A percentile compares a stretch with the other conserved stretches of the same genome.
These are phyloP conservation scores for Drosophila barbarae DNA, from an alignment of 2,888 invertebrate genomes.

Conservation along the genomic window DNA sequence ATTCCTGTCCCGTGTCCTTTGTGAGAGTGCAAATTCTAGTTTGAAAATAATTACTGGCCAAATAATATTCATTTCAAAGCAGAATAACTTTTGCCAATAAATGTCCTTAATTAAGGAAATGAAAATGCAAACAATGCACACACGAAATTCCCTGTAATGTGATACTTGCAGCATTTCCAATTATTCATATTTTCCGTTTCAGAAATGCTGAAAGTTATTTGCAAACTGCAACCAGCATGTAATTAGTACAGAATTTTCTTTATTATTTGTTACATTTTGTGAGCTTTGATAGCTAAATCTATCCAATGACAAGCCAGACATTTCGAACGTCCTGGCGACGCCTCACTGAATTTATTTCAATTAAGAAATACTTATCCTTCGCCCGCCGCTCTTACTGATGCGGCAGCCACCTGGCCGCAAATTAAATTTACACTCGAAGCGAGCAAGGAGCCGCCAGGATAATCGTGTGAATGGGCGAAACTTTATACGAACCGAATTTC, in stretches of 20 bases:
- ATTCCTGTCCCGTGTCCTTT: neutral
- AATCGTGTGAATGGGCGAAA: slow-evolving; percentile 3
- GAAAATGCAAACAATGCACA: neutral
- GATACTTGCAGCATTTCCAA: neutral
- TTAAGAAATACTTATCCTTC: slow-evolving; percentile 2
- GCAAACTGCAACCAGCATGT: neutral
- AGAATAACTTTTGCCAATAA: neutral
- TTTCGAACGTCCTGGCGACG: too few relatives aligned
- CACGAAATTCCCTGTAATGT: neutral
- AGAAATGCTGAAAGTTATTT: neutral
- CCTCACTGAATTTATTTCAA: neutral
- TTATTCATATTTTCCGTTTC: neutral
- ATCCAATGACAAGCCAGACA: neutral
- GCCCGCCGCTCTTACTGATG: slow-evolving; percentile 5
- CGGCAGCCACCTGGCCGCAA: slow-evolving; percentile 34
- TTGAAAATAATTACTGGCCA: neutral
- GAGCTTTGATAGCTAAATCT: neutral
- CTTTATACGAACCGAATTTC: neutral
- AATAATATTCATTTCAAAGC: neutral
- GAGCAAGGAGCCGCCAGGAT: slow-evolving; percentile 1
- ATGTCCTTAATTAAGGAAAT: neutral
- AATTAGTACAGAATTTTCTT: neutral
- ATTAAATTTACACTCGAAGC: slow-evolving; percentile 43
- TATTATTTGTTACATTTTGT: neutral
- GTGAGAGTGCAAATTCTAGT: neutral